Evolutionary conservation across 1,140 invertebrate species (phyloP), one percentile per base, ranked within the genome.

Genomic region (Cardiocondyla obscurior): DNA sequence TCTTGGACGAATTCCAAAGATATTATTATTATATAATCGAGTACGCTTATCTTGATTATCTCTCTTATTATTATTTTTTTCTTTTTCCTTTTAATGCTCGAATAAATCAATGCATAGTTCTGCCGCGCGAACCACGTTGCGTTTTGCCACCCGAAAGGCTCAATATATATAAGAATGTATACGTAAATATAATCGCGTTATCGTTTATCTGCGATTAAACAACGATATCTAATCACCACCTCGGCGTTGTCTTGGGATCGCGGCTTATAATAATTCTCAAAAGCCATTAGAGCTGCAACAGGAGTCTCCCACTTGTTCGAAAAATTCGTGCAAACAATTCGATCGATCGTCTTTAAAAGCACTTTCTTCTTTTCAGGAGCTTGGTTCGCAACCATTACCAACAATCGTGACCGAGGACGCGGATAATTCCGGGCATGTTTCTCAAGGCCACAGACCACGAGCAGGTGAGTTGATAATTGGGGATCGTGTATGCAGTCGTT

Each of bases 311-410:
- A 14, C 0, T 44, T 25, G 22, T 14, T 39, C n/a, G 5, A 8
- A 12, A 19, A 30, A 69, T 55, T 7, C 25, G 19, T 25, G 22
- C 67, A 19, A 6, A 77, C 73, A 19, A 65, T 65, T 22, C 22
- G 14, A 53, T 62, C 28, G 36, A 51, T 42, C 6, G 46, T 46
- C 44, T 79, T 53, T 65, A 70, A 39, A 42, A 62, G 57, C 22
- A 36, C 53, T 90, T 87, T 86, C 83, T 77, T 90, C 85, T 81
- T 93, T 92, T 44, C 90, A 96, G 96, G 95, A 96, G 92, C 94
- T 96, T 81, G 95, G 95, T 12, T 96, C 96, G 1, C 95, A 96
- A 88, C 95, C 95, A 16, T 89, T 96, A 65, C 95, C 96, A 7
- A 95, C 94, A 36, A 94, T 94, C 58, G 93, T 93, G 28, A 93